Evolutionary conservation across 2,113 vertebrate species (phyloP).

Genomic region (Shinisaurus crocodilurus): DNA sequence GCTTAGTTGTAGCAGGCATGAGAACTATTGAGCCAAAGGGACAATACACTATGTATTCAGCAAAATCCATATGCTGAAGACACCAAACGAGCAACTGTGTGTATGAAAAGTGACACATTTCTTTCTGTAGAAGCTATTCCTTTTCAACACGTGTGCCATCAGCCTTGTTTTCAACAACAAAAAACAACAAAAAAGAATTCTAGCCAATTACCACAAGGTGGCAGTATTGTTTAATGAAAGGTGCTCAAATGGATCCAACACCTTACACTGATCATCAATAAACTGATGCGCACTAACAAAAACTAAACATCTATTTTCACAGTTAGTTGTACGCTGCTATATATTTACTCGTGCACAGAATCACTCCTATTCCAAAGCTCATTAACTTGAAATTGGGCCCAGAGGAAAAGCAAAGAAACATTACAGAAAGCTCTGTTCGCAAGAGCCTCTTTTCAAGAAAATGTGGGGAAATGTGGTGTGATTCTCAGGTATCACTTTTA

Average conservation of each 20-base stretch:
- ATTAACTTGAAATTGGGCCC: neutral
- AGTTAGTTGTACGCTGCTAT: neutral
- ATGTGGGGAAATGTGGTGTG: neutral
- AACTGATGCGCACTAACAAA: neutral
- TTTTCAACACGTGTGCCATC: neutral
- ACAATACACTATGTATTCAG: neutral
- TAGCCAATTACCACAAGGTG: conserved; percentile 69
- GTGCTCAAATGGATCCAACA: neutral
- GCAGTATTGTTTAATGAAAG: conserved; percentile 57
- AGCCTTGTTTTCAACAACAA: neutral
- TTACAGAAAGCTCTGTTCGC: too few relatives aligned
- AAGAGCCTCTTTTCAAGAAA: neutral
- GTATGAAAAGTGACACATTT: neutral
- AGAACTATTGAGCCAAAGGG: neutral
- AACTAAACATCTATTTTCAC: conserved; percentile 30
- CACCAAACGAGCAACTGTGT: neutral
- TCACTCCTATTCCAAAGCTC: neutral
- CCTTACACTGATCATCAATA: fast-evolving
- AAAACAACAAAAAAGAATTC: too few relatives aligned
- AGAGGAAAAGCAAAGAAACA: neutral
- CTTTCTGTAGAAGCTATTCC: neutral
- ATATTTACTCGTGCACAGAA: conserved; percentile 17
- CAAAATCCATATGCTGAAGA: neutral
- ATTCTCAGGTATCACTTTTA: neutral
- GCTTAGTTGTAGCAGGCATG: too few relatives aligned